Conservation (phyloP, 2,888 invertebrate species). For the Limnephilus marmoratus region DNA sequence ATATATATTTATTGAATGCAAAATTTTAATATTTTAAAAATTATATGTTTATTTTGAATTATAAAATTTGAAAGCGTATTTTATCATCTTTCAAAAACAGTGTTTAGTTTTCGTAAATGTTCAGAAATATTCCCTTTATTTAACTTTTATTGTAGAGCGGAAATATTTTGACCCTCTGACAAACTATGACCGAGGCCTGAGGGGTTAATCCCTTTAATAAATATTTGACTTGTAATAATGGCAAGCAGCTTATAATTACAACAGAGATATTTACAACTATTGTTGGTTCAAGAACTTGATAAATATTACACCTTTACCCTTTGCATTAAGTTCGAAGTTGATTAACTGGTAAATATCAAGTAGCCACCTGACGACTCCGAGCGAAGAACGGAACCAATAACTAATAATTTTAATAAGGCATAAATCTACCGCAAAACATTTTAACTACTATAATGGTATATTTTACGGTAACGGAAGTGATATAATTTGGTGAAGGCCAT, state of each 20-base stretch:
- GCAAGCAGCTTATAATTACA: neutral
- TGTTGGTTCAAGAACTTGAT: neutral
- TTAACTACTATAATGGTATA: neutral
- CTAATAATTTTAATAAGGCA: neutral
- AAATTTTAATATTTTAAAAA: too few species aligned
- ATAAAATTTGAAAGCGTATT: too few species aligned
- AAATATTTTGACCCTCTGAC: too few species aligned
- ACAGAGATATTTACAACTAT: neutral
- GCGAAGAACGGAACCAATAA: neutral
- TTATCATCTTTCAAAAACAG: too few species aligned
- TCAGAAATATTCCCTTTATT: too few species aligned
- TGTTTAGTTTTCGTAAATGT: too few species aligned
- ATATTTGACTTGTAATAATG: neutral
- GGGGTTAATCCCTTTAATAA: too few species aligned
- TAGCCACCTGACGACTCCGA: neutral
- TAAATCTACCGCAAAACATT: neutral
- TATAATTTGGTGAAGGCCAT: neutral
- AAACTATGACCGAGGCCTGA: too few species aligned
- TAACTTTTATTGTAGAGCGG: too few species aligned
- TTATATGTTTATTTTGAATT: too few species aligned
- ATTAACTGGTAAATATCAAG: neutral
- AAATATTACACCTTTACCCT: neutral
- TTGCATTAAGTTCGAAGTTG: neutral
- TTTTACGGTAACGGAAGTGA: conserved; percentile 12
- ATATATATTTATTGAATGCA: too few species aligned